These are phyloP conservation scores for Trissonchulus sp. DNA, from an alignment of 2,888 invertebrate species.

Conservation along the genomic window DNA sequence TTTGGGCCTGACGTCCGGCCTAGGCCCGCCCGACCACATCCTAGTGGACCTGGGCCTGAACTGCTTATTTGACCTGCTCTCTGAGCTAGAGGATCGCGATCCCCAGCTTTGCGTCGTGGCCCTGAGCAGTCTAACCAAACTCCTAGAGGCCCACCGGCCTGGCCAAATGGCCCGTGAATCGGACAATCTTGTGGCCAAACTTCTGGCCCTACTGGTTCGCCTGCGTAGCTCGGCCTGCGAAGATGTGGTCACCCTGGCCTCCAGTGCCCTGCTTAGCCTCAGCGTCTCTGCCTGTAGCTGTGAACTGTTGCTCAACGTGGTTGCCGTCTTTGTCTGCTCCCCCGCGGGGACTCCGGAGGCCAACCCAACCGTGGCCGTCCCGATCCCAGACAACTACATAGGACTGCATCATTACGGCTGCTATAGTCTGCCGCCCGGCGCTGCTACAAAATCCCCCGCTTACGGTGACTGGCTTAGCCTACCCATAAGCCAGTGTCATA, in stretches of 20 bases:
- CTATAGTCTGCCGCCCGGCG: no score
- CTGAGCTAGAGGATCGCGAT: conserved; percentile 74
- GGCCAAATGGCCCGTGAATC: conserved; percentile 78
- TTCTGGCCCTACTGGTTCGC: conserved; percentile 70
- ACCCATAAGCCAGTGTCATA: neutral
- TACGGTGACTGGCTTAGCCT: neutral
- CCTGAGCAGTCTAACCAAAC: conserved; percentile 75
- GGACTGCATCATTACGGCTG: neutral
- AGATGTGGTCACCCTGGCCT: conserved; percentile 73
- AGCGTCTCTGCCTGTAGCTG: conserved; percentile 84
- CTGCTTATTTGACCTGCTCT: conserved; percentile 82
- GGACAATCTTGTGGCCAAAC: conserved; percentile 66
- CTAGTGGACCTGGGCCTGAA: conserved; percentile 56
- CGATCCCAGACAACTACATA: conserved; percentile 28
- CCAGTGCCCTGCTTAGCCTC: conserved; percentile 81
- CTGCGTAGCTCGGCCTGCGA: conserved; percentile 41
- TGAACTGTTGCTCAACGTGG: conserved; percentile 61
- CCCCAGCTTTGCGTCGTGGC: conserved; percentile 80
- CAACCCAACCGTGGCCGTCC: conserved; percentile 27
- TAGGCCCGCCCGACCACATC: neutral
- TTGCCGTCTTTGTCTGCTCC: neutral
- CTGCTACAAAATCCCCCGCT: no score
- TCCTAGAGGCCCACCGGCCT: conserved; percentile 79
- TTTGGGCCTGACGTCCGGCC: no score
- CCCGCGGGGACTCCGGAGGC: neutral